A percentile compares a stretch with the other conserved stretches of the same genome.
phyloP scores from a whole-genome alignment of 2,797 vertebrate genomes.

The Sphenodon punctatus region DNA sequence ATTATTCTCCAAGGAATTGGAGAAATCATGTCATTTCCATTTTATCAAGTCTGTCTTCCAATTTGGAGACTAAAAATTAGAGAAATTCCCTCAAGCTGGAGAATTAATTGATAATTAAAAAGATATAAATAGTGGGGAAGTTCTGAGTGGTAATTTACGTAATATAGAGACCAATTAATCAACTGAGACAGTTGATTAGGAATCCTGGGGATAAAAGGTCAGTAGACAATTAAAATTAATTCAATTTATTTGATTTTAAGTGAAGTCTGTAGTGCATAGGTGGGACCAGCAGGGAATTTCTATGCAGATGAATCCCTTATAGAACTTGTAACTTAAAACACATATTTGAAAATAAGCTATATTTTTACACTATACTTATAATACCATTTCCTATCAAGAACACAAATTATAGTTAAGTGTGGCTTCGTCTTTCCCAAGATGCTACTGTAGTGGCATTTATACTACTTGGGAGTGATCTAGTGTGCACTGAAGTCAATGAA shows the following conservation, averaged over 20 bases:
- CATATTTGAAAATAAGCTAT: not conserved
- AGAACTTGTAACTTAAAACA: not conserved
- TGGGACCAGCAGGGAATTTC: not conserved
- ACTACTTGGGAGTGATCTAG: not conserved
- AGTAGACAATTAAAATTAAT: not conserved
- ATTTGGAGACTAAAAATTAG: not conserved
- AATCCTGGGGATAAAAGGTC: conserved; percentile 8
- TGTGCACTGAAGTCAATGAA: not conserved
- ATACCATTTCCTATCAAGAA: not conserved
- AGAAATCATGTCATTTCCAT: not conserved
- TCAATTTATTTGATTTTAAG: conserved; percentile 12
- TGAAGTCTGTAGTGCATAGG: not conserved
- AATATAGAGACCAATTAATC: conserved; percentile 38
- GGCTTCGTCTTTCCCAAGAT: no score
- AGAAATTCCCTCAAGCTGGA: not conserved
- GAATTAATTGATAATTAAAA: conserved; percentile 11
- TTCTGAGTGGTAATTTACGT: not conserved
- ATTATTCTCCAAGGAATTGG: not conserved
- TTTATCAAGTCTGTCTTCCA: not conserved
- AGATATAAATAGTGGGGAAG: not conserved
- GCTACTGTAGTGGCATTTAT: not conserved
- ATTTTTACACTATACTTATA: not conserved
- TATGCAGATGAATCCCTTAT: not conserved
- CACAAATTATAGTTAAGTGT: not conserved
- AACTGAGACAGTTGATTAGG: conserved; percentile 6